phyloP scores from a whole-genome alignment of 2,797 vertebrate species.

The Pipistrellus kuhlii region DNA sequence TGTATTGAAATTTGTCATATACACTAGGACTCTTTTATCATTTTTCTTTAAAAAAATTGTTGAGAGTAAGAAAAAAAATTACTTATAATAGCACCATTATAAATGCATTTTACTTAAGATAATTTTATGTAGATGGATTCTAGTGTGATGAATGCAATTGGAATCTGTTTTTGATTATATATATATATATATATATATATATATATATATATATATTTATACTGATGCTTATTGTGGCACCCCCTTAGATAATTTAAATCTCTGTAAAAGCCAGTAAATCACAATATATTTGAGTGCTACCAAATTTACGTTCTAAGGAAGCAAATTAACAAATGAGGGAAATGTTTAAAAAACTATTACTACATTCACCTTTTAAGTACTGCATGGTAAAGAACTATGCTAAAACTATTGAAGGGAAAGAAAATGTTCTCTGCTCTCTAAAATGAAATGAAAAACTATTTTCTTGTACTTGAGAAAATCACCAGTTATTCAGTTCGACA shows the following conservation, averaged over 20 bases:
- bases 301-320: not conserved
- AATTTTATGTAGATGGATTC: not conserved
- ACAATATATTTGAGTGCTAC: not conserved
- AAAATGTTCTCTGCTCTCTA: not conserved
- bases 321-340: not conserved
- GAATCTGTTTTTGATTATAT: not conserved
- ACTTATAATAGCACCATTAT: not conserved
- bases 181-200: not conserved
- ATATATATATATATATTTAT: not conserved
- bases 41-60: not conserved
- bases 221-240: not conserved
- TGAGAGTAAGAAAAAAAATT: not conserved
- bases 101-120: not conserved
- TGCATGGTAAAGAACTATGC: not conserved
- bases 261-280: not conserved
- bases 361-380: not conserved
- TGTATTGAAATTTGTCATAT: not conserved
- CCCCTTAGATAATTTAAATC: not conserved
- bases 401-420: not conserved
- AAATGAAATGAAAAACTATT: constrained; percentile 32
- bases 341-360: not conserved
- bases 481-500: constrained; percentile 32
- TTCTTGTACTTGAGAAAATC: constrained; percentile 45
- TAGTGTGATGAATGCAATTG: not conserved
- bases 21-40: not conserved